These are phyloP conservation scores for Macquaria australasica DNA, from an alignment of 2,113 vertebrate species.

Conservation along the genomic window DNA sequence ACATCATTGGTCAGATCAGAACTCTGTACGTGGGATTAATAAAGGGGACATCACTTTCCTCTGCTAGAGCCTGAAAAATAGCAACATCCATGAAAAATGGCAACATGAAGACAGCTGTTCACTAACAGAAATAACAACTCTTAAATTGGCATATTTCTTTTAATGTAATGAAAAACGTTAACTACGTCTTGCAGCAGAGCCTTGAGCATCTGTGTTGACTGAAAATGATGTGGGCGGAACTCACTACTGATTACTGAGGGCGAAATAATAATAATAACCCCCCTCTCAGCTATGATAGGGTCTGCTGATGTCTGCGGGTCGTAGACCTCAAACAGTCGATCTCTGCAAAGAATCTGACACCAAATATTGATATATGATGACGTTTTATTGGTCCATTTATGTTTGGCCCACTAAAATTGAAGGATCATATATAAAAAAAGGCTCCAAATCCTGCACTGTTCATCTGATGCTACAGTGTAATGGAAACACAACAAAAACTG, in stretches of 20 bases:
- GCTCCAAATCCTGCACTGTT: background rate
- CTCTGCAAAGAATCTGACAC: conserved; percentile 6
- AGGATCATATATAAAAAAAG: background rate
- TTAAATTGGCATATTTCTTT: no score
- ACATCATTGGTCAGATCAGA: background rate
- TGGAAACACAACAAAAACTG: background rate
- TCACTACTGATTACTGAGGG: no score
- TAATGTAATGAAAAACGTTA: no score
- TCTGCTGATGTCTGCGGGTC: background rate
- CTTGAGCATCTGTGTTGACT: no score
- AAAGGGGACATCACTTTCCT: no score
- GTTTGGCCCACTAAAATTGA: background rate
- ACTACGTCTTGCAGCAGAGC: no score
- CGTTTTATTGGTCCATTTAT: background rate
- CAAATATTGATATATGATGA: background rate
- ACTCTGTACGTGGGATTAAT: background rate
- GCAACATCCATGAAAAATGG: no score
- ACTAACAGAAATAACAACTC: no score
- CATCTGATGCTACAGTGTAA: background rate
- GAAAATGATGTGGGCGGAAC: no score
- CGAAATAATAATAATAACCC: no score
- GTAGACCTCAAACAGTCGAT: background rate
- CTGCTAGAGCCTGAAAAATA: no score
- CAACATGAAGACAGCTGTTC: no score
- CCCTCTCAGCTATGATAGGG: background rate